These are phyloP conservation scores for Panulirus ornatus DNA, from an alignment of 1,140 invertebrate species.

Conservation along the genomic window DNA sequence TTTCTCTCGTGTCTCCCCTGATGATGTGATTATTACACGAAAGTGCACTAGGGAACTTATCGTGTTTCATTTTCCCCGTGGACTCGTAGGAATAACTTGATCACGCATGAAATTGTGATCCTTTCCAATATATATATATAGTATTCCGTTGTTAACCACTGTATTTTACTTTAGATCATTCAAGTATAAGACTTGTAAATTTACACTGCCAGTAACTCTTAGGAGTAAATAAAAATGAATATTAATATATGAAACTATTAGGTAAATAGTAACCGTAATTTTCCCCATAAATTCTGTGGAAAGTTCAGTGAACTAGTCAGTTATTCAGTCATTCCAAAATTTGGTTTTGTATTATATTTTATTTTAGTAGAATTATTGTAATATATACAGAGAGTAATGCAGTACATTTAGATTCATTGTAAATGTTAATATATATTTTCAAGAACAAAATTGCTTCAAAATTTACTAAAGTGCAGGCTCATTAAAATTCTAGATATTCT, in stretches of 20 bases:
- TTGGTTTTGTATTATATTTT: neutral
- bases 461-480: no score
- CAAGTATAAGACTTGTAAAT: neutral
- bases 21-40: no score
- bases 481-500: no score
- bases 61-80: no score
- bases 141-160: no score
- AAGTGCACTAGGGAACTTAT: no score
- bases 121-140: no score
- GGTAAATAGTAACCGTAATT: neutral
- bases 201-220: neutral
- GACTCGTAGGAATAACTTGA: no score
- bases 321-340: conserved; percentile 18
- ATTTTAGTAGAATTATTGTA: neutral
- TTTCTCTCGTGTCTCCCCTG: no score
- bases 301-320: conserved; percentile 15
- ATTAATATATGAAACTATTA: neutral
- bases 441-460: neutral
- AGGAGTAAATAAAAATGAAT: neutral
- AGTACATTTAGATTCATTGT: conserved; percentile 8
- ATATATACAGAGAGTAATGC: neutral
- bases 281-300: neutral
- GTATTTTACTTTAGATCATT: neutral
- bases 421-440: neutral
- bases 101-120: no score